phyloP scores from a whole-genome alignment of 1,140 invertebrate genomes.

The Cephus cinctus region DNA sequence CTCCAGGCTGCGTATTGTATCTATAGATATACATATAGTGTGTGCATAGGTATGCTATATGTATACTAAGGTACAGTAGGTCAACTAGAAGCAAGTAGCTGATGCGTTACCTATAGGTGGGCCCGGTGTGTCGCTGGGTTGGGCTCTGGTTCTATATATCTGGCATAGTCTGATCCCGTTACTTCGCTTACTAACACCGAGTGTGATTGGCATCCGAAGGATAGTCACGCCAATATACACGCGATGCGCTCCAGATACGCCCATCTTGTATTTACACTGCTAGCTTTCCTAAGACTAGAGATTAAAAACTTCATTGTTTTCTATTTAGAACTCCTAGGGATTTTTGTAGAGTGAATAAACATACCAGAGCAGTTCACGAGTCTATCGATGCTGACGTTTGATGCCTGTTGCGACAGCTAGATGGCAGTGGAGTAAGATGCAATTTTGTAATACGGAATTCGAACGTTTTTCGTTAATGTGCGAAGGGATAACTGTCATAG shows the following conservation, averaged over 20 bases:
- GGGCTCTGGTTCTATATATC: constrained; percentile 41
- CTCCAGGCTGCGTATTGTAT: constrained; percentile 8
- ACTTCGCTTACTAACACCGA: constrained; percentile 25
- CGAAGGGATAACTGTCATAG: too few relatives aligned
- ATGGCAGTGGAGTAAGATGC: too few relatives aligned
- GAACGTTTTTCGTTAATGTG: too few relatives aligned
- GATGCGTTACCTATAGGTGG: constrained; percentile 32
- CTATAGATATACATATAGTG: constrained; percentile 26
- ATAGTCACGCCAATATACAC: constrained; percentile 29
- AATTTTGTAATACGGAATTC: too few relatives aligned
- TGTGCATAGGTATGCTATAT: constrained; percentile 13
- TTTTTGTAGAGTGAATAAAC: not conserved
- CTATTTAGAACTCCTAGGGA: constrained; percentile 4
- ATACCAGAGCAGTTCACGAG: not conserved
- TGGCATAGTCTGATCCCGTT: constrained; percentile 43
- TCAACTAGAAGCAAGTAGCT: constrained; percentile 34
- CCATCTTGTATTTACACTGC: not conserved
- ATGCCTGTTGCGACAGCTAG: too few relatives aligned
- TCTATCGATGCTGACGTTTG: not conserved
- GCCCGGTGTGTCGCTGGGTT: constrained; percentile 28
- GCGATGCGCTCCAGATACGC: constrained; percentile 19
- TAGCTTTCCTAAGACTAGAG: not conserved
- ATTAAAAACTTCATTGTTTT: not conserved
- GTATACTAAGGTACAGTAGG: constrained; percentile 26
- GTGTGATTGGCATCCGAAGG: constrained; percentile 33